Conservation (phyloP, 1,140 invertebrate genomes). For the Drosophila sucinea region DNA sequence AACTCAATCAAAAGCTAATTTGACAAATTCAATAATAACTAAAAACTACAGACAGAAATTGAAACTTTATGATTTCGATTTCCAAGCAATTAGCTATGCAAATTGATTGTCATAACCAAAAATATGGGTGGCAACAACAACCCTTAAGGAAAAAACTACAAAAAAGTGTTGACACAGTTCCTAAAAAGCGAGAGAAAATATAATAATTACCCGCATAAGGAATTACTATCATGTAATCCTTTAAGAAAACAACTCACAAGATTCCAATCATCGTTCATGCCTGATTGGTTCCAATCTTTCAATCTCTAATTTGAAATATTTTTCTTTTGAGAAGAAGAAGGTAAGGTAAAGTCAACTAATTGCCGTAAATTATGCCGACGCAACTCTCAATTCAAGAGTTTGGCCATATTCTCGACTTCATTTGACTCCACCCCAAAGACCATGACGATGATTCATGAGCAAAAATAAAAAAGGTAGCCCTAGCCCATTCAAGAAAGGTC, state of each 20-base stretch:
- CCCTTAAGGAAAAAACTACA: slow-evolving; percentile 8
- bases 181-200: slow-evolving; percentile 27
- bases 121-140: slow-evolving; percentile 45
- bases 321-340: slow-evolving; percentile 30
- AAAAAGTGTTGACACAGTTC: slow-evolving; percentile 42
- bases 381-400: slow-evolving; percentile 27
- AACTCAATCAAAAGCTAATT: slow-evolving; percentile 74
- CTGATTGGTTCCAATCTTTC: slow-evolving; percentile 45
- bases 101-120: slow-evolving; percentile 49
- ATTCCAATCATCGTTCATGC: slow-evolving; percentile 45
- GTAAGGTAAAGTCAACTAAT: slow-evolving; percentile 15
- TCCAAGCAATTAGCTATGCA: slow-evolving; percentile 71
- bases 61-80: slow-evolving; percentile 41
- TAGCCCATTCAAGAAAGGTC: slow-evolving; percentile 37
- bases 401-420: slow-evolving; percentile 24
- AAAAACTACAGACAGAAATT: slow-evolving; percentile 26
- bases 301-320: slow-evolving; percentile 25
- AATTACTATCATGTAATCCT: slow-evolving; percentile 58
- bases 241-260: slow-evolving; percentile 49
- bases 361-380: slow-evolving; percentile 1
- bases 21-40: slow-evolving; percentile 58
- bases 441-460: background rate
- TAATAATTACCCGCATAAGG: slow-evolving; percentile 71
- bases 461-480: background rate
- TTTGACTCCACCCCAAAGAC: slow-evolving; percentile 7